Base-by-base conservation (phyloP, 2,113 vertebrate genomes). In the Galbula dea region DNA sequence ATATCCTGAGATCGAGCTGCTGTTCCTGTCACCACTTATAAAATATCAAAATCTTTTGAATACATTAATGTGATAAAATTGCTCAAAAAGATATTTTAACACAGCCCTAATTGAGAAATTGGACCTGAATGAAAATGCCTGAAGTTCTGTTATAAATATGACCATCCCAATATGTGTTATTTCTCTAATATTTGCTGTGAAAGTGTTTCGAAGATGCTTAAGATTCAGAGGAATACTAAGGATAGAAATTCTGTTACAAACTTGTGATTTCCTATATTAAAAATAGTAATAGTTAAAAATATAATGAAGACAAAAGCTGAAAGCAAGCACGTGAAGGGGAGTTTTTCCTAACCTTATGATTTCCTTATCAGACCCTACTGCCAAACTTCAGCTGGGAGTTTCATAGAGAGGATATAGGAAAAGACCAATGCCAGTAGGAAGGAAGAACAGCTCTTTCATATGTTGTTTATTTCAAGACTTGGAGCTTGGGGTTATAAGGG, bases 241-340 rank as follows among this genome's bases (percentile, higher is more conserved):
- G 26, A 26, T 20, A 34, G 34, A 67, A 79, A 12, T 68, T 65
- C 12, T 43, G 13, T 59, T 76, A 30, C 11, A 43, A 62, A 45
- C 26, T 74, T 69, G 30, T 8, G 37, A 71, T 27, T 39, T 63
- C 30, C 24, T n/a, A 27, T 17, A 8, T 9, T 12, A 80, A 80
- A 80, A 63, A 27, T 8, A 37, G 4, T 14, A 62, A 30, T 18
- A 36, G 18, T 43, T n/a, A 86, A 37, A 69, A 45, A 43, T 7
- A 14, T 1, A 0, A 11, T 24, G 2, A 26, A 27, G 67, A 45
- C 27, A 32, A 30, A 11, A 55, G 19, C 9, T 15, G 4, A 45
- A 69, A 26, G 14, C 6, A 66, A 55, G 16, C 4, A 46, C 37
- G 49, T 2, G 39, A 51, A 85, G 39, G 7, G 26, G 10, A 61